Evolutionary conservation across 2,797 vertebrate species (phyloP), one percentile per base, ranked within the genome.

Genomic region (Oryzias dopingdopingensis): DNA sequence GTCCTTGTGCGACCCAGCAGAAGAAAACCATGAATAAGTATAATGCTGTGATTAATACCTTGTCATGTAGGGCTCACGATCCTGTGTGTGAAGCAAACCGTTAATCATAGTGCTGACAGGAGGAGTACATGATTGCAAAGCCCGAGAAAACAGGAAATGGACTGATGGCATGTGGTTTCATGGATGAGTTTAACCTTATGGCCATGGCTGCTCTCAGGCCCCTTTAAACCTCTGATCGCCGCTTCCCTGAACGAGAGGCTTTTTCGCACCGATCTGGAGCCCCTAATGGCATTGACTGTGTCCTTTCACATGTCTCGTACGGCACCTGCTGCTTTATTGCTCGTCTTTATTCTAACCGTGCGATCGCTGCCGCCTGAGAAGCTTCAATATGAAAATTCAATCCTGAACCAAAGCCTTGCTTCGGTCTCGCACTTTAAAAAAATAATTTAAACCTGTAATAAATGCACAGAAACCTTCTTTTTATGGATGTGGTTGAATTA

Each of bases 271-370:
- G 52, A 66, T 74, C 80, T 77, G 79, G 81, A 87, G 78, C 89
- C 84, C 12, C 85, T 76, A 67, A 65, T 83, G 88, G 85, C 84
- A 80, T 84, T 86, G 83, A 85, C 74, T 71, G 62, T 67, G 86
- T 83, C 83, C 80, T 89, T 80, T 76, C 74, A 76, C 72, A 72
- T 74, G 72, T 5, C 8, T 56, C 56, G 75, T 73, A 72, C 57
- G 81, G 72, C 74, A 64, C 57, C 23, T 7, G 65, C 56, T 60
- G 72, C 72, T 81, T 79, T 77, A 65, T 65, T 58, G 60, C 76
- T 70, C 14, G 48, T 73, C 69, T 78, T 73, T 55, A 70, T 74
- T 37, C 61, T 61, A 43, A 23, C 53, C 5, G 52, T 17, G 24
- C 53, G 59, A 66, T 74, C 26, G 4, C 51, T 67, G 49, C 56